Base-by-base conservation (phyloP, 1,140 invertebrate genomes). In the Lerema accius region DNA sequence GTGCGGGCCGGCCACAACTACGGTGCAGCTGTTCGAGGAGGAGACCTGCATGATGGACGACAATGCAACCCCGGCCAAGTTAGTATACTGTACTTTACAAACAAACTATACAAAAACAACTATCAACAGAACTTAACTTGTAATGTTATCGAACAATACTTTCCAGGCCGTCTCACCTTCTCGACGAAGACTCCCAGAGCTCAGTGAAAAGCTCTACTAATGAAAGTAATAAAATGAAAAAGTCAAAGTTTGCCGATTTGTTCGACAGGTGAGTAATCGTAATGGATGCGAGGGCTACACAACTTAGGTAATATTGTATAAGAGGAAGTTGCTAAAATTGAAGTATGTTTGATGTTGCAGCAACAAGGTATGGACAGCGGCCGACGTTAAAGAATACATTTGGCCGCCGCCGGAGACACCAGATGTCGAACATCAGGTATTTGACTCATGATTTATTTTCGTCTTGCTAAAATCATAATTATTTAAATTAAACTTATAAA, bases 351-450 rank as follows among this genome's bases (percentile, higher is more conserved):
- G 28, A 28, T 32, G 3, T 86, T 85, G 62, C 71, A 91, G 91
- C 67, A 92, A 93, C 67, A 94, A 94, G 67, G 94, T 95, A 28
- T 95, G 96, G 76, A 95, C 94, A 7, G 96, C 96, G 9, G 95
- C 97, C 50, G 96, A 96, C 81, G 94, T 99, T 13, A 96, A 97
- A 68, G 98, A 99, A 85, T 99, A 99, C 81, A 95, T 96, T 73
- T 99, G 98, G 98, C 97, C 97, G 4, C 93, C 94, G 32, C 94
- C 95, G 66, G 93, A 94, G 16, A 89, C 63, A 17, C 49, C 63
- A 11, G 65, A 78, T 68, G 76, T 66, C 14, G 84, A 90, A 81
- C 90, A 89, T 60, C 77, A 86, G 78, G 86, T 89, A 75, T 11
- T n/a, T n/a, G n/a, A 19, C 14, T 62, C 39, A 19, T 42, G 45